Conservation (phyloP, 2,113 vertebrate genomes). For the Apus apus region DNA sequence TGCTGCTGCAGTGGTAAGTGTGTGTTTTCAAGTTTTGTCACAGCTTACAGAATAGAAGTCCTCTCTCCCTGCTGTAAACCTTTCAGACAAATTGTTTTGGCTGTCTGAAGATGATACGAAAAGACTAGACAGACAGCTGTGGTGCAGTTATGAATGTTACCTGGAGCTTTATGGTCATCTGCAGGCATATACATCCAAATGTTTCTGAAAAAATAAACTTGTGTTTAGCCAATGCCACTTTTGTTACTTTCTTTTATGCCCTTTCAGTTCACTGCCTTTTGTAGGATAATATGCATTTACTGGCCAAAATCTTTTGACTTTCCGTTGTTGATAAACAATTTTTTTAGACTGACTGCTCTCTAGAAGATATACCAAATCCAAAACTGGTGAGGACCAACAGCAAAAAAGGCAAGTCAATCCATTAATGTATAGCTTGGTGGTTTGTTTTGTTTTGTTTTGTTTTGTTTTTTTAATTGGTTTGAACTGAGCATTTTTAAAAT, state of each 20-base stretch:
- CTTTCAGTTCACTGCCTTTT: background rate
- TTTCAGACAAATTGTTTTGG: background rate
- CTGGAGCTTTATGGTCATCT: background rate
- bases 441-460: background rate
- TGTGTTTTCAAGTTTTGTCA: background rate
- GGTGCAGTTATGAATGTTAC: background rate
- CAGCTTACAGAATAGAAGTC: background rate
- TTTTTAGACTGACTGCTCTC: constrained; percentile 31
- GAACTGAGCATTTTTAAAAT: background rate
- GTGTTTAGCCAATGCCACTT: background rate
- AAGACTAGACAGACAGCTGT: background rate
- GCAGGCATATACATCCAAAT: background rate
- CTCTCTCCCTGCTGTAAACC: background rate
- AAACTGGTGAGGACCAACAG: constrained; percentile 36
- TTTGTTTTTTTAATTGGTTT: background rate
- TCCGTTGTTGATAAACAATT: background rate
- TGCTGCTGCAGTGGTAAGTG: constrained; percentile 36
- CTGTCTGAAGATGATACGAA: background rate
- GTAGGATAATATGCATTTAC: background rate
- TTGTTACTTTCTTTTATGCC: background rate
- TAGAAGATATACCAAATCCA: background rate
- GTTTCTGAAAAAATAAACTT: background rate
- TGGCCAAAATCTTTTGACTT: background rate
- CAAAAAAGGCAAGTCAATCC: constrained; percentile 51
- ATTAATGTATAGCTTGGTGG: background rate